Evolutionary conservation across 2,113 vertebrate species (phyloP).

Genomic region (Stercorarius parasiticus): DNA sequence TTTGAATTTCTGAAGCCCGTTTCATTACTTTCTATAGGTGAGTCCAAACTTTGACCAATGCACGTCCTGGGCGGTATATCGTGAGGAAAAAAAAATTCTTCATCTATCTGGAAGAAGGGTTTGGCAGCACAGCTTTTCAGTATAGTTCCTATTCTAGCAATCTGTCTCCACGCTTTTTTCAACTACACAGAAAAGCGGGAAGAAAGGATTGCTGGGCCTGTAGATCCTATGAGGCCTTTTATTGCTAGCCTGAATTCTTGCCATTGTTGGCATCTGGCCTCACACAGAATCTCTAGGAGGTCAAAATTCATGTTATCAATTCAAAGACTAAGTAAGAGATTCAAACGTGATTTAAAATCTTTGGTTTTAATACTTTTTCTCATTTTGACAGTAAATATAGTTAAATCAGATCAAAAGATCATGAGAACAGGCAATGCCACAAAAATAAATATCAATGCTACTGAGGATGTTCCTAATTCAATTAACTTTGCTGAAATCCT

Average conservation of each 20-base stretch:
- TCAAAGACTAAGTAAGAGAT: not conserved
- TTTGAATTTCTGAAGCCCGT: not conserved
- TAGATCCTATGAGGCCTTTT: too few relatives aligned
- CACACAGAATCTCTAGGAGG: not conserved
- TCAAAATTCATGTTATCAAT: not conserved
- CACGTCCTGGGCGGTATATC: not conserved
- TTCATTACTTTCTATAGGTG: not conserved
- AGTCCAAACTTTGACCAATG: not conserved
- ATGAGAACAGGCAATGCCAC: not conserved
- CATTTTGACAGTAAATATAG: not conserved
- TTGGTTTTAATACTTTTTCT: not conserved
- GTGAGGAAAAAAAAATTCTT: not conserved
- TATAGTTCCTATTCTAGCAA: not conserved
- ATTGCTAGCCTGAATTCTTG: not conserved
- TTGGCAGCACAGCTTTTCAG: not conserved
- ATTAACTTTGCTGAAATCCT: not conserved
- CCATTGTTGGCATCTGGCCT: not conserved
- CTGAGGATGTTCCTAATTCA: not conserved
- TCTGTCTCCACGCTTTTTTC: not conserved
- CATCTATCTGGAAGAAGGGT: not conserved
- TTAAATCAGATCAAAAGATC: not conserved
- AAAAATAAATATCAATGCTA: not conserved
- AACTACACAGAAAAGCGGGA: not conserved
- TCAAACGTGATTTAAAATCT: not conserved
- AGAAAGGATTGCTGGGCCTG: not conserved